These are phyloP conservation scores for Phymatocera aterrima DNA, from an alignment of 2,888 invertebrate genomes.

Conservation along the genomic window DNA sequence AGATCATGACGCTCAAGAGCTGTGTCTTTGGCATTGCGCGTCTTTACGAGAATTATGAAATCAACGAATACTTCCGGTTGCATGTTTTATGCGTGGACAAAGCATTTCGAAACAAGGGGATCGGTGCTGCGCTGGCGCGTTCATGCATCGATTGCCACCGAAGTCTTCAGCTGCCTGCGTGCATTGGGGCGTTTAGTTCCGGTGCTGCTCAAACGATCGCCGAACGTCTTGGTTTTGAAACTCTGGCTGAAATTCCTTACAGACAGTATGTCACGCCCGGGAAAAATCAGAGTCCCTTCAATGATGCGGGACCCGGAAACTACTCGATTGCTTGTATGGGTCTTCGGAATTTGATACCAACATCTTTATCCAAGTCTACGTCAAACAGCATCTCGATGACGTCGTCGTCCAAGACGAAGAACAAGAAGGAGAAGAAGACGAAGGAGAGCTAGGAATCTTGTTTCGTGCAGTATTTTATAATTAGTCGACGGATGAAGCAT, in stretches of 20 bases:
- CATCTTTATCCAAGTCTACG: background rate
- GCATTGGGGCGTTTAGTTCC: constrained; percentile 57
- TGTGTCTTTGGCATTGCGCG: constrained; percentile 25
- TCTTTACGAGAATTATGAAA: constrained; percentile 43
- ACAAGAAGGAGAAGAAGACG: background rate
- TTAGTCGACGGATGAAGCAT: background rate
- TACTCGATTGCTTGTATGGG: constrained; percentile 54
- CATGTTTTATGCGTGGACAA: constrained; percentile 55
- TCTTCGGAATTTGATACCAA: background rate
- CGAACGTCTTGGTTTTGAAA: constrained; percentile 51
- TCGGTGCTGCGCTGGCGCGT: constrained; percentile 58
- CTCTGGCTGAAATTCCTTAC: constrained; percentile 53
- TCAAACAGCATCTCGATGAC: background rate
- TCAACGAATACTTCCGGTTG: constrained; percentile 50
- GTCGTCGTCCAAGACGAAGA: background rate
- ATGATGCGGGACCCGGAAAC: constrained; percentile 44
- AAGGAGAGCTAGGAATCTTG: background rate
- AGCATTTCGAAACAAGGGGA: constrained; percentile 51
- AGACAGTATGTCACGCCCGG: background rate
- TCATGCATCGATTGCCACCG: constrained; percentile 54
- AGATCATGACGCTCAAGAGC: constrained; percentile 47
- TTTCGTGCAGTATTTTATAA: background rate
- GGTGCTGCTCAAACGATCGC: constrained; percentile 54
- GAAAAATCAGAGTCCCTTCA: constrained; percentile 41
- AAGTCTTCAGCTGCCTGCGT: constrained; percentile 42